These are phyloP conservation scores for Steinernema carpocapsae DNA, from an alignment of 2,888 invertebrate species.

Conservation along the genomic window DNA sequence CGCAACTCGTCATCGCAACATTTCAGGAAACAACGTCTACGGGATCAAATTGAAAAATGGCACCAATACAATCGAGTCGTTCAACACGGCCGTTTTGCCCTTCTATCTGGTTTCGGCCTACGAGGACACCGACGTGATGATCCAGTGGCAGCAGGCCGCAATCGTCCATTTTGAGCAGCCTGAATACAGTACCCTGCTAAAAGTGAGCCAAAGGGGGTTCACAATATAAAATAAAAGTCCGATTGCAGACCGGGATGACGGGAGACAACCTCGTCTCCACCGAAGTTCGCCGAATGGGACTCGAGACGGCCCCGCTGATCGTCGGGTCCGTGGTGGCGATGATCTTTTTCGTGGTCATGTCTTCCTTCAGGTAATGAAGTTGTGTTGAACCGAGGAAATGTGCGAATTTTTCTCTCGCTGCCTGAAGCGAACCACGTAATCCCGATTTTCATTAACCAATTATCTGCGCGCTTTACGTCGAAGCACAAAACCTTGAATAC, in stretches of 20 bases:
- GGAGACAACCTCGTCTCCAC: conserved; percentile 62
- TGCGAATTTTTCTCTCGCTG: neutral
- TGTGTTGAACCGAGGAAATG: neutral
- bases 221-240: too few species aligned
- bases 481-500: too few species aligned
- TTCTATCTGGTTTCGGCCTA: conserved; percentile 57
- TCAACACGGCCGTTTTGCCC: conserved; percentile 61
- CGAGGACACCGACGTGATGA: conserved; percentile 48
- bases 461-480: neutral
- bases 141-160: conserved; percentile 53
- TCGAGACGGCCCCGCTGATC: conserved; percentile 62
- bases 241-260: conserved; percentile 59
- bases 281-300: conserved; percentile 64
- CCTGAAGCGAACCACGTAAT: neutral
- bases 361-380: conserved; percentile 49
- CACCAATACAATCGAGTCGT: conserved; percentile 48
- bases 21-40: conserved; percentile 64
- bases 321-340: conserved; percentile 59
- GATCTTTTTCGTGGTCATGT: conserved; percentile 61
- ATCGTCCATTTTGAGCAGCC: conserved; percentile 52
- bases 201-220: conserved; percentile 16
- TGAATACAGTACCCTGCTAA: conserved; percentile 47
- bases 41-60: conserved; percentile 51
- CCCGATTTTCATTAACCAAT: neutral
- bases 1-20: conserved; percentile 2